Evolutionary conservation across 2,888 invertebrate species (phyloP).

Genomic region (Aricia artaxerxes): DNA sequence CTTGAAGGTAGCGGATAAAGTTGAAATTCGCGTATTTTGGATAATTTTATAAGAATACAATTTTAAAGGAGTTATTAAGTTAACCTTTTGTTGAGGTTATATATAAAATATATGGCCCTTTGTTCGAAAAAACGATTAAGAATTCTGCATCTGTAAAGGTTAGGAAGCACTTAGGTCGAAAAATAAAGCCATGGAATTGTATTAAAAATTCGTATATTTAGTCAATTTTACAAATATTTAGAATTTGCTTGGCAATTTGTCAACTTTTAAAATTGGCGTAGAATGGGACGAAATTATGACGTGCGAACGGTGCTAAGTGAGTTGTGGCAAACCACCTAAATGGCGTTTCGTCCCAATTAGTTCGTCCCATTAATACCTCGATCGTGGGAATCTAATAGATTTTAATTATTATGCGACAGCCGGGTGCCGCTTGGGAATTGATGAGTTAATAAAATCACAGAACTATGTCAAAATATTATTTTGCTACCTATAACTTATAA

Average conservation of each 20-base stretch:
- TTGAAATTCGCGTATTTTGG: not conserved
- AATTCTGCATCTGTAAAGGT: not conserved
- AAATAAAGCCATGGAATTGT: not conserved
- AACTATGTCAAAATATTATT: too few species aligned
- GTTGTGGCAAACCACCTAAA: not conserved
- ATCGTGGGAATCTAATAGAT: too few species aligned
- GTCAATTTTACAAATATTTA: too few species aligned
- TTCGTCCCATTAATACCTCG: not conserved
- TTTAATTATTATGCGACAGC: too few species aligned
- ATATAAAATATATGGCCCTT: not conserved
- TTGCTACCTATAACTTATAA: too few species aligned
- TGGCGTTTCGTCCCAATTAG: not conserved
- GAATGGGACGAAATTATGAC: not conserved
- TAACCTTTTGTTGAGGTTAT: conserved; percentile 26
- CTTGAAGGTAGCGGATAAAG: not conserved
- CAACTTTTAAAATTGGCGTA: too few species aligned
- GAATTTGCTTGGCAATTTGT: too few species aligned
- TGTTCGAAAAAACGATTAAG: conserved; percentile 1
- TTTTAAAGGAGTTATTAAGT: conserved; percentile 12
- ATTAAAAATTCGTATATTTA: not conserved
- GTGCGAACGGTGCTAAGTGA: not conserved
- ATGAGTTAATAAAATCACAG: too few species aligned
- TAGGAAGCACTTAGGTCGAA: not conserved
- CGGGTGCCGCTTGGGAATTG: too few species aligned
- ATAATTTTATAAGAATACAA: not conserved